Evolutionary conservation across 2,113 vertebrate genomes (phyloP), one percentile per base, ranked within the genome.

Genomic region (Gracilinanus agilis): DNA sequence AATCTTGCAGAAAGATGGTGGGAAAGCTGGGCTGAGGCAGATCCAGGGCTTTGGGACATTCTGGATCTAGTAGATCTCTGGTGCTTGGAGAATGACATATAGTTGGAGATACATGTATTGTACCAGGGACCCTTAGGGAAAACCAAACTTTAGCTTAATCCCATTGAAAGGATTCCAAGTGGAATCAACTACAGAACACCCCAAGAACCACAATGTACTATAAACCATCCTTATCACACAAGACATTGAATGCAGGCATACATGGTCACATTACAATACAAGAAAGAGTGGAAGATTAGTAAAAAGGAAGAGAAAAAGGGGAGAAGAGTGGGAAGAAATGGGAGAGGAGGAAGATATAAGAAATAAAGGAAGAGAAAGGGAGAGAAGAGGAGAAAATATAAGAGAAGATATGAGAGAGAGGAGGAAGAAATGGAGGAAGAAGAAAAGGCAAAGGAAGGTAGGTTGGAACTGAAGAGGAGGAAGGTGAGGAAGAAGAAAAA

Each of bases 201-300:
- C 44, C 13, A 44, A 61, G 23, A 44, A 7, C 7, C 89, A 89
- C 40, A 21, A 24, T 53, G 44, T 0, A 54, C 53, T 27, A 40
- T 55, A 90, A 53, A 67, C 55, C 49, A 53, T 44, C 53, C 9
- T 44, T 53, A 58, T 44, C 44, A 13, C 13, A 95, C 54, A 75
- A 94, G 24, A 90, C 89, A 90, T 90, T 54, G 90, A 89, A 93
- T 91, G 94, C 88, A 88, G n/a, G 92, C 91, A 94, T 67, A 92
- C 83, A 94, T 67, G 40, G 56, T 55, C 92, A 94, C 93, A 0
- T 58, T 94, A 97, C 92, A 88, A 95, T 93, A 96, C 67, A 40
- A 40, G 34, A 40, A 83, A 83, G 67, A 83, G 6, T 40, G n/a
- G n/a, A 9, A 83, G 34, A 7, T 83, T 40, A 7, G 88, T 90